Conservation (phyloP, 1,140 invertebrate genomes). For the Nixonia krombeini region DNA sequence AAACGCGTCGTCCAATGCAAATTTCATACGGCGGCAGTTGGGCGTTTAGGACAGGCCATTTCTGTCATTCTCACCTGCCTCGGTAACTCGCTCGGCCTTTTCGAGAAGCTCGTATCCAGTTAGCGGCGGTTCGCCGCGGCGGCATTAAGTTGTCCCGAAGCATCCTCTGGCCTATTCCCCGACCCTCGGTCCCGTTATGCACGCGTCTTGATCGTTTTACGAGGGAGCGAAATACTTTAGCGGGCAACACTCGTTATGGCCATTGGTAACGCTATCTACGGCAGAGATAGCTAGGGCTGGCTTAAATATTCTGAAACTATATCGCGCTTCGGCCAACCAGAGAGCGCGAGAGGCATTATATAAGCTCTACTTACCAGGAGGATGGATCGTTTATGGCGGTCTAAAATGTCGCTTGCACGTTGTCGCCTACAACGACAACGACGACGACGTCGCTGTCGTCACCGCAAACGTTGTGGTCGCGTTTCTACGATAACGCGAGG, state of each 20-base stretch:
- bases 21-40: slow-evolving; percentile 11
- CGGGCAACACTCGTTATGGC: slow-evolving; percentile 36
- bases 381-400: slow-evolving; percentile 50
- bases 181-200: slow-evolving; percentile 21
- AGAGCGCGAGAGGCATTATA: slow-evolving; percentile 36
- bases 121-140: slow-evolving; percentile 21
- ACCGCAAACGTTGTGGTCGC: slow-evolving; percentile 40
- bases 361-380: slow-evolving; percentile 48
- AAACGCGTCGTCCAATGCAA: slow-evolving; percentile 2
- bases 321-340: slow-evolving; percentile 39
- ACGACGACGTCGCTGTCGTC: slow-evolving; percentile 41
- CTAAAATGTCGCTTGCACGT: slow-evolving; percentile 48
- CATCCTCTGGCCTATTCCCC: slow-evolving; percentile 15
- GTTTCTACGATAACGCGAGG: slow-evolving; percentile 43
- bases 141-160: slow-evolving; percentile 33
- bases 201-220: slow-evolving; percentile 47
- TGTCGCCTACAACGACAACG: slow-evolving; percentile 33
- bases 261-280: slow-evolving; percentile 28
- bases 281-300: slow-evolving; percentile 29
- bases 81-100: slow-evolving; percentile 12
- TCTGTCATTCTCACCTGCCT: slow-evolving; percentile 30
- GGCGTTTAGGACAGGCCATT: slow-evolving; percentile 20
- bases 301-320: slow-evolving; percentile 48
- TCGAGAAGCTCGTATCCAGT: slow-evolving; percentile 26
- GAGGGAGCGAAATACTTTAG: slow-evolving; percentile 40